Evolutionary conservation across 2,797 vertebrate genomes (phyloP).

Genomic region (Sphenodon punctatus): DNA sequence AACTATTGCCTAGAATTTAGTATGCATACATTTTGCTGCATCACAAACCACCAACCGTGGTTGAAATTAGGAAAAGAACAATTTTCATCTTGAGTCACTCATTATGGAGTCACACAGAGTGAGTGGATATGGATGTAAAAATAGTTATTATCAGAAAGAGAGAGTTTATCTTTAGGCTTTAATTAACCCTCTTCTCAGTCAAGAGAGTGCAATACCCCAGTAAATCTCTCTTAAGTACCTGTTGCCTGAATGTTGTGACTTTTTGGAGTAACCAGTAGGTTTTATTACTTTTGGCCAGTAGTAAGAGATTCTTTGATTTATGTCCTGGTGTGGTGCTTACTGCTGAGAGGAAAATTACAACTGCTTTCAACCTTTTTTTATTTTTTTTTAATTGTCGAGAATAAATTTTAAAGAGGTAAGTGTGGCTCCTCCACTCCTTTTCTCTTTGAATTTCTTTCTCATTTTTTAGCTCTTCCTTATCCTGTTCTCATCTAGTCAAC

Average conservation of each 20-base stretch:
- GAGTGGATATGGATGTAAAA: not conserved
- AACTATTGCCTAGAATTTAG: not conserved
- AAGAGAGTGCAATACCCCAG: not conserved
- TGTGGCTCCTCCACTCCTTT: too few species aligned
- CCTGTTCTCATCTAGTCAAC: not conserved
- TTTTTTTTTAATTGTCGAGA: not conserved
- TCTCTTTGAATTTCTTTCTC: too few species aligned
- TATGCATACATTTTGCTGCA: not conserved
- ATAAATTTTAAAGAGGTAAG: not conserved
- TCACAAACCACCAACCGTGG: accelerated
- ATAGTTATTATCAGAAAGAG: not conserved
- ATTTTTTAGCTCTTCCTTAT: not conserved
- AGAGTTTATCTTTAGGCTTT: not conserved
- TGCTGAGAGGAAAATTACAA: not conserved
- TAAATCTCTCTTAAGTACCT: not conserved
- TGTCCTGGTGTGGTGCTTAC: not conserved
- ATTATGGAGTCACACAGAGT: not conserved
- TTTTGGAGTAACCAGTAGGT: not conserved
- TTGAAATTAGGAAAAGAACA: not conserved
- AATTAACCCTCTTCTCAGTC: not conserved
- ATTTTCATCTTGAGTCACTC: not conserved
- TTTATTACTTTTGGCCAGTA: not conserved
- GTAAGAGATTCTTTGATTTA: not conserved
- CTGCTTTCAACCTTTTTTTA: not conserved
- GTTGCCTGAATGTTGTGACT: not conserved